Base-by-base conservation (phyloP, 53 echinoderm and acorn worm genomes). In the Holothuria scabra region DNA sequence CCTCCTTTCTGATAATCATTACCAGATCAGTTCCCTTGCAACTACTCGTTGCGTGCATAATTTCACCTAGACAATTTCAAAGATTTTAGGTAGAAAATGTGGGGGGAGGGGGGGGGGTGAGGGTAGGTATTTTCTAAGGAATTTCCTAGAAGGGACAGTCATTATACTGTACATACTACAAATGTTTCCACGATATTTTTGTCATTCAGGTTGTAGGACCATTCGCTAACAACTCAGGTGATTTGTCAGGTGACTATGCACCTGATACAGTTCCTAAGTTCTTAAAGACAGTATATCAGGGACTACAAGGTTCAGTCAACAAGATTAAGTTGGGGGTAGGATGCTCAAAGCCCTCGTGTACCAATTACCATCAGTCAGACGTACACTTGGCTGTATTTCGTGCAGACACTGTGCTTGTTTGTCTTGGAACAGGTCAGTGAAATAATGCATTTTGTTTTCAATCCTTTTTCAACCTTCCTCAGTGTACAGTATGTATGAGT, bases 131-230 rank as follows among this genome's bases (percentile, higher is more conserved):
- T 41, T 2, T 8, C 41, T 41, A 8, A 41, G 41, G 41, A 41
- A 41, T 41, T 2, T 8, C 41, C 2, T 41, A 6, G 41, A 10
- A 8, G 41, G 41, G 41, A 41, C 2, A 41, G 41, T 10, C 6
- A 0, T 41, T 3, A 41, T 41, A 41, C 41, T 3, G 10, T 41
- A 41, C 41, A 41, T 4, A 41, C n/a, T n/a, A 6, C 41, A 41
- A 41, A 41, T 10, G 10, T 41, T 10, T 41, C 41, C 41, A 41
- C 16, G 3, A 7, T 2, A 26, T 13, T 69, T 21, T 8, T 28
- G n/a, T 23, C 44, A 31, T 38, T 46, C 9, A 95, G 95, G 69
- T 95, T 24, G 87, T 95, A 20, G 95, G 95, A 29, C 95, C 95
- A 52, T 93, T 95, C 76, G 93, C 95, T 37, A 87, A 95, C 59